These are phyloP conservation scores for Salmo trutta DNA, from an alignment of 2,797 vertebrate species.

Conservation along the genomic window DNA sequence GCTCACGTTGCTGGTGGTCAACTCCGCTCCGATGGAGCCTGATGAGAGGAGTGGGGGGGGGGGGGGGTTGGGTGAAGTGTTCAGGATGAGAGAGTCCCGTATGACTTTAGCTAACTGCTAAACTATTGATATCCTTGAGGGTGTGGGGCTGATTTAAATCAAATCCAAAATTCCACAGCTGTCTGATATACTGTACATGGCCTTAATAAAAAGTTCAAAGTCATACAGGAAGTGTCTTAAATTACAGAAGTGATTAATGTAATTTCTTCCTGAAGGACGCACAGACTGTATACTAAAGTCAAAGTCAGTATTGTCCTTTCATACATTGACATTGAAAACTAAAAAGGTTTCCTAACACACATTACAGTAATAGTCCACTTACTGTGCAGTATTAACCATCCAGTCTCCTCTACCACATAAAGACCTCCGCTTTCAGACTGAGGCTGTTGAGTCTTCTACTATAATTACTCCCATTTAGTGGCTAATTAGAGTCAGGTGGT, in stretches of 20 bases:
- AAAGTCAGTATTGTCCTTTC: background rate
- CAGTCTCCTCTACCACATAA: conserved; percentile 44
- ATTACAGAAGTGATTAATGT: background rate
- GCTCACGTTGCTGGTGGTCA: conserved; percentile 88
- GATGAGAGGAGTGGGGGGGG: conserved; percentile 29
- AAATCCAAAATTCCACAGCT: background rate
- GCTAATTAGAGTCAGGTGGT: conserved; percentile 56
- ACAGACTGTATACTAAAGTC: background rate
- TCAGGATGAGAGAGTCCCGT: background rate
- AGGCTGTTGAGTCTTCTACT: conserved; percentile 12
- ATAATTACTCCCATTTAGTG: conserved; percentile 53
- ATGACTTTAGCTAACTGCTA: background rate
- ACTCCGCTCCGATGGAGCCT: conserved; percentile 90
- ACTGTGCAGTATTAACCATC: conserved; percentile 47
- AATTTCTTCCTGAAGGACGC: background rate
- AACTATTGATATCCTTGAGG: background rate
- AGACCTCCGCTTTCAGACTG: conserved; percentile 36
- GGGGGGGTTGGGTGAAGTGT: background rate
- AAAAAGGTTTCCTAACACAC: conserved; percentile 1
- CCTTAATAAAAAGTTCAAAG: too few species aligned
- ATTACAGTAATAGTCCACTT: conserved; percentile 55
- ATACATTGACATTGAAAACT: background rate
- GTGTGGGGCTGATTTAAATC: background rate
- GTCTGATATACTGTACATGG: background rate
- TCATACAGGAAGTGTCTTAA: background rate